These are phyloP conservation scores for Scaptomyza graminum DNA, from an alignment of 1,140 invertebrate species.

Conservation along the genomic window DNA sequence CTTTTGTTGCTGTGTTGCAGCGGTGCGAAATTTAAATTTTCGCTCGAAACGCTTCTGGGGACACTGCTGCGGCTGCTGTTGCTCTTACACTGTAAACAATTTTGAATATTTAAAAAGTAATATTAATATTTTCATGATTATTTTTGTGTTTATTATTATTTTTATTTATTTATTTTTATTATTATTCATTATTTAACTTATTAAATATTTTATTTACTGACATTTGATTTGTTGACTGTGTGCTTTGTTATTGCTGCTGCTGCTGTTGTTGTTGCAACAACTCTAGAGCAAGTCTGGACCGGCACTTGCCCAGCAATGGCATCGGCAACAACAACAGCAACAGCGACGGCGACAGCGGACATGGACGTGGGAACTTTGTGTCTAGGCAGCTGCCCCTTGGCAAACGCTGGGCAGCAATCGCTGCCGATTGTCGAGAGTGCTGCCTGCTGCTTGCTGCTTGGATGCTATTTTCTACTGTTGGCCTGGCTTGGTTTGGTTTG, in stretches of 20 bases:
- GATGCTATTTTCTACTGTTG: conserved; percentile 5
- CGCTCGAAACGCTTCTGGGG: conserved; percentile 80
- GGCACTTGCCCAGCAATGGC: conserved; percentile 24
- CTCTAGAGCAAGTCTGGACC: conserved; percentile 29
- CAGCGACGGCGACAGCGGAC: conserved; percentile 19
- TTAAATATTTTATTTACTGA: too few species aligned
- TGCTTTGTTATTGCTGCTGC: conserved; percentile 3
- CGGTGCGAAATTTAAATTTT: conserved; percentile 82
- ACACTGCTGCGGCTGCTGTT: conserved; percentile 52
- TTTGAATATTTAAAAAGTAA: too few species aligned
- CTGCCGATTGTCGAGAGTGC: conserved; percentile 43
- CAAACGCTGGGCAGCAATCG: conserved; percentile 49
- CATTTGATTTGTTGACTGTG: not conserved
- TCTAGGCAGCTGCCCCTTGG: conserved; percentile 47
- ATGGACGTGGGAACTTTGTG: conserved; percentile 73
- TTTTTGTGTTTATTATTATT: too few species aligned
- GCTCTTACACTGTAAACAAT: not conserved
- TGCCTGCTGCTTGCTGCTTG: conserved; percentile 22
- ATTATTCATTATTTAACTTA: too few species aligned
- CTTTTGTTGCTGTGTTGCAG: conserved; percentile 21
- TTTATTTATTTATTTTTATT: too few species aligned
- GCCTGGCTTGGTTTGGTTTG: conserved; percentile 1
- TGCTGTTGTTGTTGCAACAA: conserved; percentile 25
- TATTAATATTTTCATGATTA: too few species aligned
- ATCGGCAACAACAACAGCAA: not conserved